Percentiles rank a stretch among this genome's conserved stretches.
Conservation (phyloP, 2,888 invertebrate species). For the Ligdia adustata region DNA sequence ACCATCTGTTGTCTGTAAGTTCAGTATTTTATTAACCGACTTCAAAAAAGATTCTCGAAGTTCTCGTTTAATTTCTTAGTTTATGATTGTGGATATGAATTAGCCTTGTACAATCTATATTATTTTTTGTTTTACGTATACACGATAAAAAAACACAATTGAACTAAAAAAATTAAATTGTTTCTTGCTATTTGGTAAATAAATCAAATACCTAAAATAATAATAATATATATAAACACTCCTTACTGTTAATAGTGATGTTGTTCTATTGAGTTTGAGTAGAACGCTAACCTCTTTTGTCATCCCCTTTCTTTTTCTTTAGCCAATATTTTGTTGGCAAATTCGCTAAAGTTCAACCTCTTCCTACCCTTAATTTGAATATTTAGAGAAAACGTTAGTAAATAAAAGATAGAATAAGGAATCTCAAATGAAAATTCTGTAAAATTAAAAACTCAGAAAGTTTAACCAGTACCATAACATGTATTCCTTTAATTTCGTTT, state of each 20-base stretch:
- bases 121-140: too few relatives aligned
- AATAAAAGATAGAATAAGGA: neutral
- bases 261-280: constrained; percentile 14
- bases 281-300: constrained; percentile 19
- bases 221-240: neutral
- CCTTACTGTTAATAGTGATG: constrained; percentile 10
- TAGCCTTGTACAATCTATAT: too few relatives aligned
- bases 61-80: too few relatives aligned
- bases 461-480: too few relatives aligned
- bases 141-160: neutral
- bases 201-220: neutral
- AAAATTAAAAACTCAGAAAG: too few relatives aligned
- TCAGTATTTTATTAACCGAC: too few relatives aligned
- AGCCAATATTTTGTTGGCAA: constrained; percentile 14
- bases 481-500: too few relatives aligned
- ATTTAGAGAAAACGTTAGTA: neutral
- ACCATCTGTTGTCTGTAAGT: too few relatives aligned
- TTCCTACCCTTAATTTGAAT: constrained; percentile 7
- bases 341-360: constrained; percentile 13
- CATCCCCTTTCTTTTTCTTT: constrained; percentile 13
- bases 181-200: too few relatives aligned
- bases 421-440: neutral
- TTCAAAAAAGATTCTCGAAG: too few relatives aligned
- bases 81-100: too few relatives aligned
- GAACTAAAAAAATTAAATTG: neutral